These are phyloP conservation scores for Cairina moschata DNA, from an alignment of 2,113 vertebrate species.

Conservation along the genomic window DNA sequence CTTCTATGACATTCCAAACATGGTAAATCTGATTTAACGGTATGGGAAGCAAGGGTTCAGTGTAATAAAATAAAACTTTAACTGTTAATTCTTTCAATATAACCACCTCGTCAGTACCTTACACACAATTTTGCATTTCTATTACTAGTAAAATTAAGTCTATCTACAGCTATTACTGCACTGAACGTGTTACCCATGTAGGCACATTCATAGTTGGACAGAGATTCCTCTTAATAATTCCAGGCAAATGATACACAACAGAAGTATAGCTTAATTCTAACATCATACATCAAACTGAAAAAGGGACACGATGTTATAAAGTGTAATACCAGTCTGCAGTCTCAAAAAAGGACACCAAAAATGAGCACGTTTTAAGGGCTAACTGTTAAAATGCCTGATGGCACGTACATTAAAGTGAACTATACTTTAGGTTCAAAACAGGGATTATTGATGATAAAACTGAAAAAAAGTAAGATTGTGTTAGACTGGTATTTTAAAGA, in stretches of 20 bases:
- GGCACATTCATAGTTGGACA: too few relatives aligned
- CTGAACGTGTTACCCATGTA: too few relatives aligned
- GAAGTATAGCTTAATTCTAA: background rate
- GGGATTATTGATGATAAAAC: background rate
- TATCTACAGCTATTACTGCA: background rate
- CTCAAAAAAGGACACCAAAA: background rate
- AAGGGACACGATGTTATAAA: accelerated
- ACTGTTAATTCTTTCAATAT: background rate
- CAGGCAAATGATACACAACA: background rate
- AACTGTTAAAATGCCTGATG: accelerated
- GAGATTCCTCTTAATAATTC: too few relatives aligned
- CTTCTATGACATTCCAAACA: background rate
- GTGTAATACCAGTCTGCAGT: background rate
- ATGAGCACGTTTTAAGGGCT: accelerated
- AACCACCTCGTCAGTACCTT: background rate
- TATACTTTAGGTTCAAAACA: background rate
- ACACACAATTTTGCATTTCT: background rate
- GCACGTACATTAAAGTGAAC: background rate
- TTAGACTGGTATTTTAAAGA: background rate
- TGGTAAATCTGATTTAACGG: background rate
- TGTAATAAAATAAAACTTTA: background rate
- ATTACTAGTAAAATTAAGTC: background rate
- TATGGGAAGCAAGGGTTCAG: background rate
- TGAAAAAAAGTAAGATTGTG: background rate
- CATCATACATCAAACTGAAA: background rate